Base-by-base conservation (phyloP, 2,888 invertebrate genomes). In the Sesamia inferens region DNA sequence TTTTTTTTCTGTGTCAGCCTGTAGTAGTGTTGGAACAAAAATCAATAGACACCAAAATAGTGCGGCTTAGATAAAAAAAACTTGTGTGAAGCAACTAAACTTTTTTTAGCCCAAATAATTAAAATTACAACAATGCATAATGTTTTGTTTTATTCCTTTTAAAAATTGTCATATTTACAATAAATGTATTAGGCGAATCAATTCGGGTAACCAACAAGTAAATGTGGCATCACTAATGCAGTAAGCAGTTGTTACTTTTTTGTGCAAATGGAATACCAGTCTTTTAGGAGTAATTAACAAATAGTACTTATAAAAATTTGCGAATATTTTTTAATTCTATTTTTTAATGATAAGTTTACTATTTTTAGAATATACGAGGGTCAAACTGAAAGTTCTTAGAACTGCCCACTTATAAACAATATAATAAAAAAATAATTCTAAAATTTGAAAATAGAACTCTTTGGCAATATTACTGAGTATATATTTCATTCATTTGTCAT, bases 1-100 rank as follows among this genome's bases (percentile, higher is more conserved):
- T 88, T 89, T 88, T 89, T 90, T 89, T 89, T 90, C 81, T 85
- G 68, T 78, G 87, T 85, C 87, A 88, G 75, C 76, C 61, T 68
- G 71, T 68, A 55, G 31, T 75, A 74, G 78, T 71, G 82, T 57
- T 79, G 55, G n/a, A 58, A 71, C 8, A 58, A 58, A 61, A 75
- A 78, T 70, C 76, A 24, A 76, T 63, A 11, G 5, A 13, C 19
- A 51, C 19, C 6, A 39, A 22, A 47, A 61, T 19, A 70, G 4
- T 42, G 22, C 1, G 31, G 31, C 3, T 31, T 31, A 31, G 31
- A 48, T 1, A 39, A 4, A 39, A 55, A 16, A 5, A n/a, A n/a
- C 11, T 4, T 66, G n/a, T 11, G 24, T n/a, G 3, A 39, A 51
- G 6, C n/a, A 16, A 8, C 10, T 24, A 19, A 63, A 47, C 11